These are phyloP conservation scores for Limnothrissa miodon DNA, from an alignment of 2,113 vertebrate species.

Conservation along the genomic window DNA sequence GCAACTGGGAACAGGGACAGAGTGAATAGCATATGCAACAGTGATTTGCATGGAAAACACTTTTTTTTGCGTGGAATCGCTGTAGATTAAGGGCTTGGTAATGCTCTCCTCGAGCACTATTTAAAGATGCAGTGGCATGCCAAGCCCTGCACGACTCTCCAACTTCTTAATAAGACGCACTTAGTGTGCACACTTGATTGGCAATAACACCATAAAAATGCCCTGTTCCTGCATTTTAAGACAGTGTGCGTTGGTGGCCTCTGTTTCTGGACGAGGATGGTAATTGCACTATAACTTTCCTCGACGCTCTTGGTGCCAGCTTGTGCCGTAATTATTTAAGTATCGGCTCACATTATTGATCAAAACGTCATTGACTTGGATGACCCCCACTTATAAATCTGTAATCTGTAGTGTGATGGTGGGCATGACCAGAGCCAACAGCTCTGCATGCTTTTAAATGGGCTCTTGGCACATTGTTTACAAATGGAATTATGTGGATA, in stretches of 20 bases:
- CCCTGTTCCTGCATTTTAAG: constrained; percentile 40
- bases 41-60: constrained; percentile 57
- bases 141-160: constrained; percentile 47
- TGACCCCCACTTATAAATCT: neutral
- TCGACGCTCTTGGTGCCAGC: constrained; percentile 9
- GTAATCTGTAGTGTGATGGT: neutral
- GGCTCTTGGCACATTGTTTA: neutral
- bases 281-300: constrained; percentile 45
- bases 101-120: constrained; percentile 54
- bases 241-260: constrained; percentile 54
- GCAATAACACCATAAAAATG: constrained; percentile 55
- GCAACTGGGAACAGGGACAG: neutral
- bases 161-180: constrained; percentile 49
- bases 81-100: constrained; percentile 39
- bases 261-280: constrained; percentile 29
- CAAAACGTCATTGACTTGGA: constrained; percentile 43
- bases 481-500: constrained; percentile 14
- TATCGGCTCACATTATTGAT: constrained; percentile 37
- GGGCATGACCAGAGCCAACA: neutral
- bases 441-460: constrained; percentile 15
- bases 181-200: constrained; percentile 56
- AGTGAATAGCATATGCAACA: neutral
- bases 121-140: constrained; percentile 42
- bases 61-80: neutral
- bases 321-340: constrained; percentile 35